A percentile compares a stretch with the other conserved stretches of the same genome.
Evolutionary conservation across 92 coral and sea anemone genomes (phyloP).

Genomic region (Porites cylindrica): DNA sequence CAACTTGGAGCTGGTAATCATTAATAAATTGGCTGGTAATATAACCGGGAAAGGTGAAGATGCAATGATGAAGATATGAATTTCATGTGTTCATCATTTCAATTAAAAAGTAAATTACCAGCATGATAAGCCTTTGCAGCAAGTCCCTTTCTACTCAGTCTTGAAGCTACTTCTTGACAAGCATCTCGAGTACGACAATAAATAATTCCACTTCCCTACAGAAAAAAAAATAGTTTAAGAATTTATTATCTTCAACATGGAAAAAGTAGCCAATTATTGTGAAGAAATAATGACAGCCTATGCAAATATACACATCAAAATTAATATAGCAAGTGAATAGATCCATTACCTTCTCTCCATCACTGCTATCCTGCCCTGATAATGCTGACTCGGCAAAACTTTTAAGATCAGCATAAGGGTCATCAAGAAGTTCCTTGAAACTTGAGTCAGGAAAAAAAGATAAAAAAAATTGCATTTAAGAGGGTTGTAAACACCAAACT

Average conservation of each 20-base stretch:
- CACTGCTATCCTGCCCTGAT: constrained; percentile 53
- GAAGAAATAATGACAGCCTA: not conserved
- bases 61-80: no score
- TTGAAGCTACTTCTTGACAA: constrained; percentile 93
- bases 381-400: constrained; percentile 81
- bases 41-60: no score
- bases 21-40: no score
- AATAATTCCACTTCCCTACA: constrained; percentile 95
- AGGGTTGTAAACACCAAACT: not conserved
- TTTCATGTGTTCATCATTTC: no score
- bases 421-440: constrained; percentile 92
- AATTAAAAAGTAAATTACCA: constrained; percentile 45
- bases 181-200: constrained; percentile 97
- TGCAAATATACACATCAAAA: no score
- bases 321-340: not conserved
- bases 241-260: not conserved
- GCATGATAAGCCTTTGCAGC: constrained; percentile 96
- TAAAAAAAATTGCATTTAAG: not conserved
- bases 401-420: constrained; percentile 86
- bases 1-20: no score
- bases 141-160: constrained; percentile 83
- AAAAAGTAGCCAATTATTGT: not conserved
- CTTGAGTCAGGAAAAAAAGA: constrained; percentile 33
- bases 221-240: not conserved
- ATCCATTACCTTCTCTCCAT: constrained; percentile 49